Percentiles rank a stretch among this genome's conserved stretches.
These are phyloP conservation scores for Columba guinea DNA, from an alignment of 2,797 vertebrate species.

Conservation along the genomic window DNA sequence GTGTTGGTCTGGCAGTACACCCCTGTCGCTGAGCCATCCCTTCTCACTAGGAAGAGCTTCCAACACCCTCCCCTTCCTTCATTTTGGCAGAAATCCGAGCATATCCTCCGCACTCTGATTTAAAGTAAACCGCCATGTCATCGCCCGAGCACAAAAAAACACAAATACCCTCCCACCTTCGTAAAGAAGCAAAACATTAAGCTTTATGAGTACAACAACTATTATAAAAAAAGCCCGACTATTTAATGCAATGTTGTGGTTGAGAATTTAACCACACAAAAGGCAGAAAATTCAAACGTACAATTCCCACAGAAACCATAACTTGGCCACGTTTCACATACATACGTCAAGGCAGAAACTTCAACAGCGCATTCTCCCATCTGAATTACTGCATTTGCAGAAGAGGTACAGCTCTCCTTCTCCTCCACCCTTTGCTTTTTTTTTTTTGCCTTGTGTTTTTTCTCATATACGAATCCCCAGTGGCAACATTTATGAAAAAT, in stretches of 20 bases:
- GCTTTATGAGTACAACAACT: slow-evolving; percentile 55
- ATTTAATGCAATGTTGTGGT: slow-evolving; percentile 63
- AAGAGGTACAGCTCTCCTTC: slow-evolving; percentile 4
- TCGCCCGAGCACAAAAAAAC: slow-evolving; percentile 26
- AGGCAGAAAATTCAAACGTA: slow-evolving; percentile 61
- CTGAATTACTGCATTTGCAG: slow-evolving; percentile 23
- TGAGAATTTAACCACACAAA: slow-evolving; percentile 53
- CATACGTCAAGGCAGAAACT: slow-evolving; percentile 38
- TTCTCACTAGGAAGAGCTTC: neutral
- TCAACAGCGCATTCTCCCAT: neutral
- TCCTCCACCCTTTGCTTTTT: neutral
- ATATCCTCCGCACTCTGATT: neutral
- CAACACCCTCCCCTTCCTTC: neutral
- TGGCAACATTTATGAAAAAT: neutral
- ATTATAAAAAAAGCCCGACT: neutral
- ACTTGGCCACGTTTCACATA: slow-evolving; percentile 58
- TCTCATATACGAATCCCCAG: neutral
- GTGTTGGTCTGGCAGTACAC: slow-evolving; percentile 24
- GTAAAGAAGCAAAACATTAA: slow-evolving; percentile 50
- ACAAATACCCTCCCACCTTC: slow-evolving; percentile 53
- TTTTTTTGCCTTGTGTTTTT: neutral
- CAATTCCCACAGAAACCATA: slow-evolving; percentile 67
- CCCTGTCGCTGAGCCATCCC: neutral
- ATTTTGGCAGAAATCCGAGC: slow-evolving; percentile 36
- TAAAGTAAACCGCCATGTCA: slow-evolving; percentile 55